Evolutionary conservation across 1,140 invertebrate genomes (phyloP).

Genomic region (Meteorus sp.): DNA sequence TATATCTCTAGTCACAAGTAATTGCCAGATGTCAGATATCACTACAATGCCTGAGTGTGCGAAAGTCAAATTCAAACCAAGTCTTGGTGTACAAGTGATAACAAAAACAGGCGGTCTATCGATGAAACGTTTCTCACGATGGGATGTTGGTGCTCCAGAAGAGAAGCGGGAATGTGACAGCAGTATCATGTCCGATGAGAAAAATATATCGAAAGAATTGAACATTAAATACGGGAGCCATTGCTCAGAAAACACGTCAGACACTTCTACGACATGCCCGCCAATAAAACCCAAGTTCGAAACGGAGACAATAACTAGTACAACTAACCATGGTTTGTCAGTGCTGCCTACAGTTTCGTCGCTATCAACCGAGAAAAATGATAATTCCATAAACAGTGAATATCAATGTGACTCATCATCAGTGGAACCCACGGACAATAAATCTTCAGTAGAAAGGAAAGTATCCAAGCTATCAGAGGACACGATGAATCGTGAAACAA

Average conservation of each 20-base stretch:
- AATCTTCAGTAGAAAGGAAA: constrained; percentile 9
- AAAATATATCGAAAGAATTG: constrained; percentile 45
- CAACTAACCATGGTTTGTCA: constrained; percentile 19
- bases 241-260: not conserved
- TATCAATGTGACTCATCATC: not conserved
- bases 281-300: constrained; percentile 4
- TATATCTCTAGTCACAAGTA: no score
- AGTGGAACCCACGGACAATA: not conserved
- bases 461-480: not conserved
- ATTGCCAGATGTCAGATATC: constrained; percentile 34
- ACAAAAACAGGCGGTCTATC: constrained; percentile 34
- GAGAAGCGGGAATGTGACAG: constrained; percentile 41
- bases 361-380: constrained; percentile 5
- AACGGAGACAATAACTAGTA: constrained; percentile 25
- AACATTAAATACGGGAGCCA: constrained; percentile 2
- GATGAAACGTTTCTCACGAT: constrained; percentile 55
- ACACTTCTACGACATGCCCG: not conserved
- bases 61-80: constrained; percentile 51
- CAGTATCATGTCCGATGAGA: constrained; percentile 46
- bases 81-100: constrained; percentile 54
- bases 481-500: not conserved
- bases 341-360: not conserved
- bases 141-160: constrained; percentile 56
- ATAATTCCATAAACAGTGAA: not conserved
- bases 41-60: constrained; percentile 20